Evolutionary conservation across 2,888 invertebrate genomes (phyloP), one percentile per base, ranked within the genome.

Genomic region (Drosophila siamana): DNA sequence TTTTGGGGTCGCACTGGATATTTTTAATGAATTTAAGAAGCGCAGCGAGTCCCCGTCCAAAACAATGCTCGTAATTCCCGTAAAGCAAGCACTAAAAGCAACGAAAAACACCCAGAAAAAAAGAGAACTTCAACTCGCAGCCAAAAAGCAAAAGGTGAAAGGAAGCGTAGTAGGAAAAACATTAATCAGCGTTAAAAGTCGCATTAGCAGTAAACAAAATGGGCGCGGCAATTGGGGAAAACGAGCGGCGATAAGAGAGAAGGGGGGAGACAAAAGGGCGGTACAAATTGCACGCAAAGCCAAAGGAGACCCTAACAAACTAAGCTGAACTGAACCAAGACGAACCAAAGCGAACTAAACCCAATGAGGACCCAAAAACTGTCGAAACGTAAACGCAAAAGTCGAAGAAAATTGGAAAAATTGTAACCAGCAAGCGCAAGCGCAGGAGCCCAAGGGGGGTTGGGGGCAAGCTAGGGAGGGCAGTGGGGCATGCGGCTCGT

Each of bases 171-270:
- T 48, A 47, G 46, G 57, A 62, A 74, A 75, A 82, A 69, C 85
- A 85, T 85, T 86, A 86, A 86, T 86, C 88, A 88, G 85, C 88
- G 85, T 88, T 86, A 88, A 86, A 86, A 88, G 85, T 86, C 85
- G 86, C 88, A 88, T 88, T 88, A 81, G 82, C 80, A 78, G 76
- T 70, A 82, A 82, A 84, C 78, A 78, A 84, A 86, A 71, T 73
- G 80, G 74, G 87, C 56, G 80, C 68, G 78, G 47, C 69, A 50
- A 13, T 22, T 33, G 61, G 9, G 43, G 24, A 5, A 8, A 16
- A 19, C 6, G 46, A 33, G 15, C n/a, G n/a, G n/a, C n/a, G n/a
- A n/a, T n/a, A n/a, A n/a, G 19, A 22, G 6, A 0, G 13, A 2
- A 0, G n/a, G 50, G 24, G 28, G 50, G 24, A 24, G 28, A 16